phyloP scores from a whole-genome alignment of 2,888 invertebrate genomes.

The Desoria tigrina region DNA sequence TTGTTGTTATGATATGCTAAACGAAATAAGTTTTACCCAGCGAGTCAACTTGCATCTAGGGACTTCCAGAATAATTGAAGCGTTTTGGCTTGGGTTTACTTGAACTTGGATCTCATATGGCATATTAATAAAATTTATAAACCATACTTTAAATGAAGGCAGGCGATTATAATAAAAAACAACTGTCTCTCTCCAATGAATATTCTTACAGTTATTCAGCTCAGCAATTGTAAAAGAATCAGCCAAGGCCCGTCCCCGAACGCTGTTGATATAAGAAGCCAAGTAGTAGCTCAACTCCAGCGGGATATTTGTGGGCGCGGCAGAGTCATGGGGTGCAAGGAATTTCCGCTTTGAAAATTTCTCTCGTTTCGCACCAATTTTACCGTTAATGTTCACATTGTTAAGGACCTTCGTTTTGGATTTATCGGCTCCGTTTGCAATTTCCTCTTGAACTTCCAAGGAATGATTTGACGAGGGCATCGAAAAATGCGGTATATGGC shows the following conservation, averaged over 20 bases:
- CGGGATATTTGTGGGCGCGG: conserved; percentile 43
- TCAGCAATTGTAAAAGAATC: conserved; percentile 41
- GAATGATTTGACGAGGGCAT: conserved; percentile 3
- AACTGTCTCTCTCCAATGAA: too few species aligned
- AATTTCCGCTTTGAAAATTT: background rate
- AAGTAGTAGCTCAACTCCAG: conserved; percentile 43
- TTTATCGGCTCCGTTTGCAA: background rate
- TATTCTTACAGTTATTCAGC: conserved; percentile 42
- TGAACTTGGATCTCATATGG: too few species aligned
- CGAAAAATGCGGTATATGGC: conserved; percentile 16
- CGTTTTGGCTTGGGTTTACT: too few species aligned
- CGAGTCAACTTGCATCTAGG: too few species aligned
- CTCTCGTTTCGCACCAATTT: too few species aligned
- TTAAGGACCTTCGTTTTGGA: background rate
- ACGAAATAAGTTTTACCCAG: too few species aligned
- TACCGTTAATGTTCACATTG: background rate
- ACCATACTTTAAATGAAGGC: too few species aligned
- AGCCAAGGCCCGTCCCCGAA: conserved; percentile 31
- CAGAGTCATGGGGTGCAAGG: conserved; percentile 3
- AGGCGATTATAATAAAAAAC: background rate
- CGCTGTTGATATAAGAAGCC: conserved; percentile 42
- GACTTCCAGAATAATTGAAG: too few species aligned
- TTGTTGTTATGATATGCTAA: too few species aligned
- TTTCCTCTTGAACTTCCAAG: conserved; percentile 2
- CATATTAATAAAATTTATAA: too few species aligned